Evolutionary conservation across 2,797 vertebrate species (phyloP), one percentile per base, ranked within the genome.

Genomic region (Lepilemur ruficaudatus): DNA sequence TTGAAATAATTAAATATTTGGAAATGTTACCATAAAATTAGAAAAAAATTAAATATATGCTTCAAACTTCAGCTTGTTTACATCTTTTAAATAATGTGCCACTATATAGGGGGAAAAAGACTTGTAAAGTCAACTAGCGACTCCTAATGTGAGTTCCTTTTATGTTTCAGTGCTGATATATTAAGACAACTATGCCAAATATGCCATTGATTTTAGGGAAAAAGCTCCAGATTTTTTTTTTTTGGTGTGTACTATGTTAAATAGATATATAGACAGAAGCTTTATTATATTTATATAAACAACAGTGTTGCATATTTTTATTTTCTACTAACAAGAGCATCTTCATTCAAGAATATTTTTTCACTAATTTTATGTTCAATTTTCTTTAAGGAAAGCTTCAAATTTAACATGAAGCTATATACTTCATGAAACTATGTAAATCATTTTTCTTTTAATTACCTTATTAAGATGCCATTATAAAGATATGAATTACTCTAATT

Each of bases 341-440:
- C 63, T 93, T 95, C 9, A 82, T 11, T 91, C 32, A 70, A 79
- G 4, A 87, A 61, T 82, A 67, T 55, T 82, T 93, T 89, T 91
- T 87, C 8, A 73, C 84, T 90, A 89, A 32, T 8, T 93, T 69
- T 92, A 57, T 84, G 11, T 83, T 76, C 20, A 59, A 35, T 67
- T 48, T 82, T 76, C 52, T 87, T 88, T 48, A 84, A 61, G 38
- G 15, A 88, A 83, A 65, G 65, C 3, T 80, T 93, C 13, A 84
- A 73, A 84, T 63, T 85, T 67, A 38, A 28, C 1, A 32, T 41
- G n/a, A n/a, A n/a, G 30, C 15, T 84, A 38, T 76, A 35, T 65
- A 79, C 6, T 72, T 88, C 3, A 61, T 73, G 12, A 88, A 88
- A 55, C 13, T 76, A 23, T 61, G 8, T 57, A 57, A 69, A 86